A percentile compares a stretch with the other conserved stretches of the same genome.
phyloP scores from a whole-genome alignment of 2,113 vertebrate species.

The Urocolius indicus region DNA sequence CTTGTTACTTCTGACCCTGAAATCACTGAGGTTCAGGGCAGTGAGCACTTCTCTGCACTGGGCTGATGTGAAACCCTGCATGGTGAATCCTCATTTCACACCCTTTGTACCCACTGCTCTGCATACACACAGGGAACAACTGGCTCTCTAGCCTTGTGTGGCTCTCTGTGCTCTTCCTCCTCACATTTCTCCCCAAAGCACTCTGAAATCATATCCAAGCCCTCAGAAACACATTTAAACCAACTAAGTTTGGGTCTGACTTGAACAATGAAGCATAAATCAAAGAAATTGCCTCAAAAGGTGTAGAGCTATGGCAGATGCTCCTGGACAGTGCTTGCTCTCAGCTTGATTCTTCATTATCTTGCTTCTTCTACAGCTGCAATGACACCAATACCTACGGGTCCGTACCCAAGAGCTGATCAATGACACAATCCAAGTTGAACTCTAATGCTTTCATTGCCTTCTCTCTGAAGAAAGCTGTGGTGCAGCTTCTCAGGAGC shows the following conservation, averaged over 20 bases:
- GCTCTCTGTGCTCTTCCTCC: neutral
- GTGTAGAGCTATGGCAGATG: fast-evolving
- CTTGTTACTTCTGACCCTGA: neutral
- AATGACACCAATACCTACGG: fast-evolving
- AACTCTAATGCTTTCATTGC: neutral
- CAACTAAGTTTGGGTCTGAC: neutral
- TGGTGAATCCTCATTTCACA: neutral
- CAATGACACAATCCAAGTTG: neutral
- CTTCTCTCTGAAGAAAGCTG: neutral
- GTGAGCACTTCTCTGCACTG: fast-evolving
- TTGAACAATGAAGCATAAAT: neutral
- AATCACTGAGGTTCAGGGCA: neutral
- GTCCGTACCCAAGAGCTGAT: neutral
- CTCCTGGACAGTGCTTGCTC: neutral
- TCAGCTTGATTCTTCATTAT: fast-evolving
- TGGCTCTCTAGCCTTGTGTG: fast-evolving
- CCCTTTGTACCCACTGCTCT: neutral
- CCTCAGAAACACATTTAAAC: neutral
- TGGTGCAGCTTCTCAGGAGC: neutral
- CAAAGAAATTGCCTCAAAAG: neutral
- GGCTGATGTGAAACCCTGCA: neutral
- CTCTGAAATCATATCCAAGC: neutral
- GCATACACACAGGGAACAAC: fast-evolving
- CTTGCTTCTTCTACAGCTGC: neutral
- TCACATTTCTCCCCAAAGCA: neutral